Evolutionary conservation across 2,888 invertebrate species (phyloP), one percentile per base, ranked within the genome.

Genomic region (Toxonevra muliebris): DNA sequence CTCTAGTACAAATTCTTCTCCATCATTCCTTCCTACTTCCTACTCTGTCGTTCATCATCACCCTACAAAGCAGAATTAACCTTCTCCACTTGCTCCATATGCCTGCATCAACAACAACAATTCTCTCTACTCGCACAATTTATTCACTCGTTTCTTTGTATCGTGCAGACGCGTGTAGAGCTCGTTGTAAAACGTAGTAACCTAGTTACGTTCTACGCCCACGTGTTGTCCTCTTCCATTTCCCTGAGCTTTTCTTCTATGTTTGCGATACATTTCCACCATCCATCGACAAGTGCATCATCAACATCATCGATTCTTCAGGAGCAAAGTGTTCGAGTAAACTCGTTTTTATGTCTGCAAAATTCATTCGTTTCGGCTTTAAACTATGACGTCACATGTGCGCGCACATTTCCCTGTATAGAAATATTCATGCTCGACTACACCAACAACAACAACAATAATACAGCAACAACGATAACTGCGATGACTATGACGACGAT

Each of bases 331-430:
- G 66, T 66, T 42, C 66, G 61, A 61, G 60, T 61, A 66, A 66
- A 66, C 66, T 66, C 66, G 66, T 66, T 66, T 66, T 55, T 55
- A 15, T 17, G 61, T 48, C 66, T 60, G 61, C 61, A 61, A 43
- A 66, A 55, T 15, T 30, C 30, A 30, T 12, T 15, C 65, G 10
- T 53, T 19, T 59, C 20, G 61, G 41, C 55, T 61, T 48, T 40
- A 54, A 61, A 55, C 66, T 19, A 66, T 66, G 66, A 66, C 66
- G 66, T 66, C 66, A 66, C 66, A 55, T 19, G 20, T 54, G 20
- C 30, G 30, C 30, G 30, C 30, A 30, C 30, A 30, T 30, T 30
- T 54, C 54, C 20, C 20, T 48, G 10, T 13, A n/a, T 17, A 13
- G 1, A 53, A 17, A 19, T 17, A 53, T n/a, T 2, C 5, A 53